Percentiles rank a stretch among this genome's conserved stretches.
Evolutionary conservation across 2,113 vertebrate genomes (phyloP).

Genomic region (Apeltes quadracus): DNA sequence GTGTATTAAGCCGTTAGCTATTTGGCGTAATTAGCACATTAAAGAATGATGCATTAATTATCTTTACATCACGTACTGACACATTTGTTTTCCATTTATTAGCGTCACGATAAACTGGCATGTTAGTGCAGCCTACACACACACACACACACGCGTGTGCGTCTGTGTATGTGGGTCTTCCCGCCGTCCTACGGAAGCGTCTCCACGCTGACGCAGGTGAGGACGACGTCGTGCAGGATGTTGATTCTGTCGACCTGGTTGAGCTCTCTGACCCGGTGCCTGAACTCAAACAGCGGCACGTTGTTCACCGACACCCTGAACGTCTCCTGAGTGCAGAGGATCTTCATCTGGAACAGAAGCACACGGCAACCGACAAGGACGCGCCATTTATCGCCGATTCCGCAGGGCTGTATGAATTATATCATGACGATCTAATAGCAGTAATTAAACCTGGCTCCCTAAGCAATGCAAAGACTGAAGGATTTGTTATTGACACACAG

Average conservation of each 20-base stretch:
- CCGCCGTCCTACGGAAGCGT: constrained; percentile 71
- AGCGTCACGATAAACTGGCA: not conserved
- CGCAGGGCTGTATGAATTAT: too few species aligned
- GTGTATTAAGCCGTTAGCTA: constrained; percentile 29
- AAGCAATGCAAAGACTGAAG: not conserved
- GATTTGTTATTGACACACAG: constrained; percentile 4
- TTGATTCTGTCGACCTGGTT: constrained; percentile 82
- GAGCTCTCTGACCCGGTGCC: constrained; percentile 78
- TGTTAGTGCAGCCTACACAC: constrained; percentile 1
- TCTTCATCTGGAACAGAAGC: constrained; percentile 80
- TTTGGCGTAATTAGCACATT: not conserved
- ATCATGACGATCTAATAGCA: not conserved
- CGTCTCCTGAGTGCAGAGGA: constrained; percentile 75
- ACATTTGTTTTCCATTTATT: not conserved
- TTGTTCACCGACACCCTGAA: constrained; percentile 83
- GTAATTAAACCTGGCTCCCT: not conserved
- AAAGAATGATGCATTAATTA: constrained; percentile 33
- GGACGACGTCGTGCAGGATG: constrained; percentile 80
- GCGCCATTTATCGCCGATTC: too few species aligned
- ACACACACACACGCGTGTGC: not conserved
- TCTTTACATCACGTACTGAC: not conserved
- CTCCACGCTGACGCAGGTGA: constrained; percentile 78
- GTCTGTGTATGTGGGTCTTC: not conserved
- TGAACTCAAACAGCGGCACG: constrained; percentile 79
- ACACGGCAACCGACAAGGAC: not conserved